phyloP scores from a whole-genome alignment of 2,797 vertebrate genomes.

The Enoplosus armatus region DNA sequence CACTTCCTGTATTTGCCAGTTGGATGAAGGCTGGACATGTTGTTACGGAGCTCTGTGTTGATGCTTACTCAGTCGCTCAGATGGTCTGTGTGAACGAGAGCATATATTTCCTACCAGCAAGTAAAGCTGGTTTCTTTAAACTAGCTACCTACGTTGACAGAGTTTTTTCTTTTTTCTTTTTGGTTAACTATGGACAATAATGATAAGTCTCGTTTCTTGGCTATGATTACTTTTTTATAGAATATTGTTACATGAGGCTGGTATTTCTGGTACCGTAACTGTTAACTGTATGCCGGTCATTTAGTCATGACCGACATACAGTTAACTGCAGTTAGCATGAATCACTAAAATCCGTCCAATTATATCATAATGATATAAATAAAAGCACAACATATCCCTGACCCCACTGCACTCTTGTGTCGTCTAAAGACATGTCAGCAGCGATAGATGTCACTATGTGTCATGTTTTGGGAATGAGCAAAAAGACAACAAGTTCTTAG shows the following conservation, averaged over 20 bases:
- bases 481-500: neutral
- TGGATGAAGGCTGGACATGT: no score
- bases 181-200: neutral
- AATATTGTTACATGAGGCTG: neutral
- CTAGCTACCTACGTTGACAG: neutral
- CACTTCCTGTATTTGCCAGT: neutral
- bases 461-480: neutral
- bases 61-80: neutral
- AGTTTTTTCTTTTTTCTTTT: neutral
- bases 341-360: slow-evolving; percentile 11
- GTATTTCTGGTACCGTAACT: no score
- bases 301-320: neutral
- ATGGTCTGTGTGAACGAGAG: neutral
- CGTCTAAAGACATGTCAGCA: neutral
- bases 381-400: neutral
- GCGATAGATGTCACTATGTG: neutral
- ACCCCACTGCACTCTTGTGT: neutral
- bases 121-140: neutral
- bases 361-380: neutral
- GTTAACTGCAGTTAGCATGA: neutral
- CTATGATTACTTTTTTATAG: neutral
- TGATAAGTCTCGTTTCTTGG: neutral
- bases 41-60: neutral
- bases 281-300: no score
- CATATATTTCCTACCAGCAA: neutral